Evolutionary conservation across 2,113 vertebrate genomes (phyloP).

Genomic region (Bubo scandiacus): DNA sequence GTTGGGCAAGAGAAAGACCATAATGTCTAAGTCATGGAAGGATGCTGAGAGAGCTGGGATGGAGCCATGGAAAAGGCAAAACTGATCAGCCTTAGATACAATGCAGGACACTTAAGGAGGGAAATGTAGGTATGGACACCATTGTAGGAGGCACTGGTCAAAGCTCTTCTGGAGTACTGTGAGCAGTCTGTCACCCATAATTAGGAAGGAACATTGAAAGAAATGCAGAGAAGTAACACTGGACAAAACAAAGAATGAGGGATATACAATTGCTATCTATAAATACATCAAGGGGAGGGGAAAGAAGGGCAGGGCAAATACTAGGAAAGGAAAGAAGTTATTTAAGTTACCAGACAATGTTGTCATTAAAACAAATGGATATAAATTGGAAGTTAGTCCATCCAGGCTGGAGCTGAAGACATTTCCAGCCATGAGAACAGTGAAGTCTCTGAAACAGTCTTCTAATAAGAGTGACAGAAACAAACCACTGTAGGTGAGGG

Average conservation of each 20-base stretch:
- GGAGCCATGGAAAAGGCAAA: neutral
- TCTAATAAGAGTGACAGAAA: neutral
- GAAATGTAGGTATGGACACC: accelerated
- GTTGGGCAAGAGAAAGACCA: neutral
- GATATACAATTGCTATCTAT: slow-evolving; percentile 46
- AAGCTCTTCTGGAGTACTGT: neutral
- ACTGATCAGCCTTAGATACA: neutral
- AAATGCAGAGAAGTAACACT: neutral
- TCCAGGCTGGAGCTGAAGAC: neutral
- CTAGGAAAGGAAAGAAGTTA: slow-evolving; percentile 54
- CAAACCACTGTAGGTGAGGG: neutral
- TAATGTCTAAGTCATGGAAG: neutral
- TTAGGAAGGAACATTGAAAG: neutral
- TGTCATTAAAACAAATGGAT: slow-evolving; percentile 60
- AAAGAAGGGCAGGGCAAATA: slow-evolving; percentile 55
- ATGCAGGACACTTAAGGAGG: neutral
- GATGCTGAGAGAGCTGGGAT: neutral
- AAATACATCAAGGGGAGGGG: slow-evolving; percentile 53
- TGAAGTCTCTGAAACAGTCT: neutral
- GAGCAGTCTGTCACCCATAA: neutral
- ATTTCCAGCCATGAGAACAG: neutral
- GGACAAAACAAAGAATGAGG: slow-evolving; percentile 19
- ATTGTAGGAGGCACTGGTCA: neutral
- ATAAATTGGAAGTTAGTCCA: slow-evolving; percentile 44
- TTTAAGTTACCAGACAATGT: slow-evolving; percentile 61